These are phyloP conservation scores for Neopelma chrysocephalum DNA, from an alignment of 2,797 vertebrate species.

Conservation along the genomic window DNA sequence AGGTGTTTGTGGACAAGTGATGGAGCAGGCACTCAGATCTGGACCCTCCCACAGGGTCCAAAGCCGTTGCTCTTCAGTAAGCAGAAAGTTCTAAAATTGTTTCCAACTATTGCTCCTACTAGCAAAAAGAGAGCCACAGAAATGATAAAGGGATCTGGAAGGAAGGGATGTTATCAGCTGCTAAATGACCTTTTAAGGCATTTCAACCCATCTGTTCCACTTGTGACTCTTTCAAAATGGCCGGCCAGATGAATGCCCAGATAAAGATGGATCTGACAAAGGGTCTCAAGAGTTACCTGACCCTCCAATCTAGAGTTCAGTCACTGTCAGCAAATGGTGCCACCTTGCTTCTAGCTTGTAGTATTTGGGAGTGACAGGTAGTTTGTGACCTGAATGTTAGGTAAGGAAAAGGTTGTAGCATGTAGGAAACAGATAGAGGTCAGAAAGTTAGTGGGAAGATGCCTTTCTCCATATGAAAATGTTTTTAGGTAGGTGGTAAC, in stretches of 20 bases:
- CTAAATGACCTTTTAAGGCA: background rate
- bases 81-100: background rate
- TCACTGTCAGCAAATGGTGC: conserved; percentile 28
- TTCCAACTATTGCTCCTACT: background rate
- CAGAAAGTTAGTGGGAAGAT: conserved; percentile 41
- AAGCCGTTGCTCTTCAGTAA: background rate
- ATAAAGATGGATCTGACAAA: background rate
- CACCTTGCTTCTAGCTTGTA: conserved; percentile 22
- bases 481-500: conserved; percentile 23
- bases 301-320: background rate
- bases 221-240: background rate
- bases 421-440: conserved; percentile 58
- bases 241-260: background rate
- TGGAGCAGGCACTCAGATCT: background rate
- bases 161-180: background rate
- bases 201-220: background rate
- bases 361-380: conserved; percentile 25
- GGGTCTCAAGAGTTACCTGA: background rate
- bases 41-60: background rate
- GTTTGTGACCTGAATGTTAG: conserved; percentile 65
- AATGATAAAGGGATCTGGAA: background rate
- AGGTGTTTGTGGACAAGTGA: background rate
- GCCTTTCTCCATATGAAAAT: conserved; percentile 9
- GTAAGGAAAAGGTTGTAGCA: conserved; percentile 52
- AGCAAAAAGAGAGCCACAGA: background rate